These are phyloP conservation scores for Notoglanidium macrostoma DNA, from an alignment of 2,797 vertebrate genomes.

Conservation along the genomic window DNA sequence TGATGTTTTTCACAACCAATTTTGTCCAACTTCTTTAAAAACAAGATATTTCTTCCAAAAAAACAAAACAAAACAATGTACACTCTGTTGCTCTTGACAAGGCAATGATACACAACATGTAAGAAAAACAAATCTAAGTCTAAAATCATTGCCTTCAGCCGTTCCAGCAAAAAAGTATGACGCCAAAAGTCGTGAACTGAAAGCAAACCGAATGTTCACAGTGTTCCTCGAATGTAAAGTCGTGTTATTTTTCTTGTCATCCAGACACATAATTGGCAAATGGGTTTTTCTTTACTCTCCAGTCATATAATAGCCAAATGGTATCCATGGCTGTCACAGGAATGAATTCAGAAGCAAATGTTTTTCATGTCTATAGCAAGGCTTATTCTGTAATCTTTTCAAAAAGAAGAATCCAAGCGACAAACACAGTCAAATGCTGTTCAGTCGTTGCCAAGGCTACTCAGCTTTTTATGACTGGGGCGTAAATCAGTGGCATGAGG, in stretches of 20 bases:
- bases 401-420: slow-evolving; percentile 36
- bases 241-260: slow-evolving; percentile 21
- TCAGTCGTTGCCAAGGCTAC: slow-evolving; percentile 50
- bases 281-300: slow-evolving; percentile 15
- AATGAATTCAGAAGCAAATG: slow-evolving; percentile 40
- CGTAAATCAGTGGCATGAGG: slow-evolving; percentile 28
- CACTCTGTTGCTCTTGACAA: slow-evolving; percentile 2
- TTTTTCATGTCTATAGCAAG: slow-evolving; percentile 31
- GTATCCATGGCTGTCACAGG: slow-evolving; percentile 27
- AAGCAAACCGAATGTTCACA: neutral
- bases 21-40: neutral
- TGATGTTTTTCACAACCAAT: neutral
- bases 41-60: neutral
- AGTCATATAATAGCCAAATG: slow-evolving; percentile 27
- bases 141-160: neutral
- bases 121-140: neutral
- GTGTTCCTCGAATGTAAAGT: slow-evolving; percentile 12
- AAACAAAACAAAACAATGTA: neutral
- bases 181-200: slow-evolving; percentile 4
- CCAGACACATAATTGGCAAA: slow-evolving; percentile 18
- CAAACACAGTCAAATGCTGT: slow-evolving; percentile 39
- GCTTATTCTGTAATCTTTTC: slow-evolving; percentile 46
- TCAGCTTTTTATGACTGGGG: slow-evolving; percentile 30
- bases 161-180: neutral
- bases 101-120: neutral